phyloP scores from a whole-genome alignment of 2,797 vertebrate species.

The Platyrinchus mystaceus region DNA sequence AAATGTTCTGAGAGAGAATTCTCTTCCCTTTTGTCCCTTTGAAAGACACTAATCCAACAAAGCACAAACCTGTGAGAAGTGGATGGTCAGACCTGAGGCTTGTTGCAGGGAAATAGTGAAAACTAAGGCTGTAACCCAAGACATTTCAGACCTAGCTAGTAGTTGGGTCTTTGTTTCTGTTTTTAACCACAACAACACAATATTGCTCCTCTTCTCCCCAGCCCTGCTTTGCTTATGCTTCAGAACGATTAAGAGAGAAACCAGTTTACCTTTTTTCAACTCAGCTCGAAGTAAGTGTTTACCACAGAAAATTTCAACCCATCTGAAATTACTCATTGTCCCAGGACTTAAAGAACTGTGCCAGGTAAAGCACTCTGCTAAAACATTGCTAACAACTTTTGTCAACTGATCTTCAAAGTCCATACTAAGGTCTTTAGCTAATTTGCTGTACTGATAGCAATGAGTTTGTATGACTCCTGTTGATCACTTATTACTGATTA shows the following conservation, averaged over 20 bases:
- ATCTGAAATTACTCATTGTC: neutral
- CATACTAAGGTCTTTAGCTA: neutral
- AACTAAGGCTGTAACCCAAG: neutral
- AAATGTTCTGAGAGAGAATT: neutral
- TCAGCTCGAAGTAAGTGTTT: neutral
- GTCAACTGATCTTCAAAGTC: neutral
- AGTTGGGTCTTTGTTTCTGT: neutral
- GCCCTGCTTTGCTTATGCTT: neutral
- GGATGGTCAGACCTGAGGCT: too few species aligned
- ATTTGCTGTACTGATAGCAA: neutral
- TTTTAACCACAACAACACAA: neutral
- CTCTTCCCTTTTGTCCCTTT: neutral
- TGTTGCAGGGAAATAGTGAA: neutral
- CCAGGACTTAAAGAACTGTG: neutral
- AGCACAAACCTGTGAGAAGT: neutral
- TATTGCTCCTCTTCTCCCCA: neutral
- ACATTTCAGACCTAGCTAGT: fast-evolving
- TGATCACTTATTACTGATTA: neutral
- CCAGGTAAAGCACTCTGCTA: neutral
- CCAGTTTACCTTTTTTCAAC: neutral
- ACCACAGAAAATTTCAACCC: neutral
- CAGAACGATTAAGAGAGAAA: neutral
- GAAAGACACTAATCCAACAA: neutral
- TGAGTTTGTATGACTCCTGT: neutral
- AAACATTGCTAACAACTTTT: neutral